phyloP scores from a whole-genome alignment of 2,113 vertebrate species.

The Alouatta palliata region DNA sequence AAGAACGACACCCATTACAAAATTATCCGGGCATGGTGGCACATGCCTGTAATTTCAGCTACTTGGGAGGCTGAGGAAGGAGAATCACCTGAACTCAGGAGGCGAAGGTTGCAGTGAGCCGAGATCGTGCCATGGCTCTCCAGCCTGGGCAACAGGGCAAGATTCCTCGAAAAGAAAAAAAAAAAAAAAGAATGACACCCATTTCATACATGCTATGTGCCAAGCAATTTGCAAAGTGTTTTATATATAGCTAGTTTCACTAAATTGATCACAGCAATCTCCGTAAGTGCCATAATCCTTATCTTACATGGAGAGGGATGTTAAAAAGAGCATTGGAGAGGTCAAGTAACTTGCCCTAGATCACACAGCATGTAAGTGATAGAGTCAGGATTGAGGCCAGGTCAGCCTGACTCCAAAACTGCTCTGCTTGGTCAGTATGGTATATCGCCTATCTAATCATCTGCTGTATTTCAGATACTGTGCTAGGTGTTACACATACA shows the following conservation, averaged over 20 bases:
- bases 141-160: background rate
- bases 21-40: background rate
- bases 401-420: background rate
- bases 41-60: background rate
- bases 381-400: background rate
- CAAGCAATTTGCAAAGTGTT: slow-evolving; percentile 21
- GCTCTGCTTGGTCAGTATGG: background rate
- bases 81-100: background rate
- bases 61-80: background rate
- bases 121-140: background rate
- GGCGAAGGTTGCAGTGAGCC: background rate
- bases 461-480: background rate
- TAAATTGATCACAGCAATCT: background rate
- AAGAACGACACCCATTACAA: background rate
- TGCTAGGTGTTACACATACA: background rate
- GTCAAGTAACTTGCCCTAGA: background rate
- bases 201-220: background rate
- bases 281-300: background rate
- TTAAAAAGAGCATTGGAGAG: slow-evolving; percentile 11
- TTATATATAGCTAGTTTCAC: background rate
- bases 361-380: background rate
- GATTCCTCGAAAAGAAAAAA: background rate
- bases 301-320: background rate
- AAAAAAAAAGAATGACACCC: background rate
- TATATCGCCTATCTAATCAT: background rate